Conservation (phyloP, 2,113 vertebrate genomes). For the Capra hircus region DNA sequence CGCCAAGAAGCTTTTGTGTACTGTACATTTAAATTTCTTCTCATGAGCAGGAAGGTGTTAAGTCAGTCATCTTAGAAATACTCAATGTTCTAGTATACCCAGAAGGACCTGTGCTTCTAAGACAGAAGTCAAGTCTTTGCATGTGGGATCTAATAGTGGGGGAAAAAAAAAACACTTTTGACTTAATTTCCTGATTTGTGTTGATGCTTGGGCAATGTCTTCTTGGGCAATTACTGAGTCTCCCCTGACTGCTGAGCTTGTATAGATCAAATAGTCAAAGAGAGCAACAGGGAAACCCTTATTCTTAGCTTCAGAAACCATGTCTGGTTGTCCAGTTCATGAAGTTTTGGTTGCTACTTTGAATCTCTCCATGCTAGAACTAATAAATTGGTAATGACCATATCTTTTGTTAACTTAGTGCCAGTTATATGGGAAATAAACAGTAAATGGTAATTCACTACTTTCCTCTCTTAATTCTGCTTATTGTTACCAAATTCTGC, state of each 20-base stretch:
- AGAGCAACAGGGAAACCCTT: not conserved
- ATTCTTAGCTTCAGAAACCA: not conserved
- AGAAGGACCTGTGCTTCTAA: not conserved
- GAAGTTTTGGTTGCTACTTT: not conserved
- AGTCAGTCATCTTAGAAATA: not conserved
- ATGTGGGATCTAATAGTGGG: not conserved
- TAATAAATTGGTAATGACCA: not conserved
- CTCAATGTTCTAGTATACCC: not conserved
- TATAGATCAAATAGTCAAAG: not conserved
- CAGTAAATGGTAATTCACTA: not conserved
- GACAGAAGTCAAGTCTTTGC: not conserved
- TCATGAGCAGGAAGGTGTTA: not conserved
- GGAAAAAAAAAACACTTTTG: not conserved
- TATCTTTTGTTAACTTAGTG: not conserved
- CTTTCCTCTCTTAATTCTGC: not conserved
- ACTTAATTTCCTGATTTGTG: not conserved
- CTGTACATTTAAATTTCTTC: not conserved
- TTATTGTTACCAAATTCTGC: not conserved
- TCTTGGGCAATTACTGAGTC: not conserved
- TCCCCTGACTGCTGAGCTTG: not conserved
- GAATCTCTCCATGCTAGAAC: not conserved
- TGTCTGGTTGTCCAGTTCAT: not conserved
- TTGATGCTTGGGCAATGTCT: not conserved
- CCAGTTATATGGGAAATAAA: not conserved
- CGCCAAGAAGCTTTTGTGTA: not conserved